Conservation (phyloP, 2,797 vertebrate genomes). For the Myoxocephalus aenaeus region DNA sequence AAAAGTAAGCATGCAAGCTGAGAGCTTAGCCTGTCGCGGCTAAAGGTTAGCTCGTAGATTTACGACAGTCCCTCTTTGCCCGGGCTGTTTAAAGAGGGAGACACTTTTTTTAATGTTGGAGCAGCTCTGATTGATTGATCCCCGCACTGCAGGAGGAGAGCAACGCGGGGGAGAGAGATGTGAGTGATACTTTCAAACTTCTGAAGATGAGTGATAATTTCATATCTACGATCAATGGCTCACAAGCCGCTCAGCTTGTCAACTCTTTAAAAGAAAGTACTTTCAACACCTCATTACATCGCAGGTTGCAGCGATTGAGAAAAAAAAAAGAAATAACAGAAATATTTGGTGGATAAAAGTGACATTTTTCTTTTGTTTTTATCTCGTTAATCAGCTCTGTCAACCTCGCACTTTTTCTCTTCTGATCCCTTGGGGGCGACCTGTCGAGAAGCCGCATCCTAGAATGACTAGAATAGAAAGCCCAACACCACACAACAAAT, state of each 20-base stretch:
- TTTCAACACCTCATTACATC: background rate
- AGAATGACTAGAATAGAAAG: background rate
- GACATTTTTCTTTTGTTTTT: background rate
- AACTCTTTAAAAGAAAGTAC: conserved; percentile 4
- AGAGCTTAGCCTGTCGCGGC: conserved; percentile 69
- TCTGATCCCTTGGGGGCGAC: background rate
- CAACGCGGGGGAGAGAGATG: background rate
- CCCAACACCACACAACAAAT: background rate
- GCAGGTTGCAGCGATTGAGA: background rate
- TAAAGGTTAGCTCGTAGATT: conserved; percentile 76
- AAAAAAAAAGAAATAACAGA: background rate
- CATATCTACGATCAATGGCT: background rate
- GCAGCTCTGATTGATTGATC: conserved; percentile 61
- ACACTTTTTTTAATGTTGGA: conserved; percentile 63
- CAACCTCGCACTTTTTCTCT: background rate
- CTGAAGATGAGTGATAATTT: conserved; percentile 1
- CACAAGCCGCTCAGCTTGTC: background rate
- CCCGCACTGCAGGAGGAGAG: background rate
- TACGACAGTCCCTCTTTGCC: conserved; percentile 51
- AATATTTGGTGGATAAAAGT: background rate
- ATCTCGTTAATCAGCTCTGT: background rate
- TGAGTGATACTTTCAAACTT: conserved; percentile 14
- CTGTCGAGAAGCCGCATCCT: background rate
- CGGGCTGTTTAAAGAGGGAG: conserved; percentile 59
- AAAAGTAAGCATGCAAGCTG: conserved; percentile 60